Percentiles rank a stretch among this genome's conserved stretches.
These are phyloP conservation scores for Caenorhabditis brenneri DNA, from an alignment of 1,140 invertebrate genomes.

Conservation along the genomic window DNA sequence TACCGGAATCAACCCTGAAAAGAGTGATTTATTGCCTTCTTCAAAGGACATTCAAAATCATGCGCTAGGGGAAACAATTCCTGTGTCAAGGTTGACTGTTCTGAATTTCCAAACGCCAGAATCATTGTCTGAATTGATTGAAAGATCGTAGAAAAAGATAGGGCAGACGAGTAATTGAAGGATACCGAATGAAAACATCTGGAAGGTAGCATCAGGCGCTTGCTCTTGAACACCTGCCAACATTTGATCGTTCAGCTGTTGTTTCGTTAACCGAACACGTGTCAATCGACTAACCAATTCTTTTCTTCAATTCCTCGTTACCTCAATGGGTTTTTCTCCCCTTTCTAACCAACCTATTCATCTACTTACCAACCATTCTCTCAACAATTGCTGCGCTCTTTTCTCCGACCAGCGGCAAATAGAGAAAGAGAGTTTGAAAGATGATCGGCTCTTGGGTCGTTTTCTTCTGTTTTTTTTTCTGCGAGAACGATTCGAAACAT, in stretches of 20 bases:
- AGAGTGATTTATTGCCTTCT: background rate
- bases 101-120: background rate
- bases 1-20: background rate
- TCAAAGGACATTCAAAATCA: background rate
- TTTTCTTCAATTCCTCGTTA: background rate
- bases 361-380: slow-evolving; percentile 29
- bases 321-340: background rate
- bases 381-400: slow-evolving; percentile 27
- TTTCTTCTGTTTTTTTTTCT: slow-evolving; percentile 12
- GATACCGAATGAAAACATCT: background rate
- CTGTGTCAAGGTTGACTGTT: slow-evolving; percentile 6
- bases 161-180: background rate
- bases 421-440: background rate
- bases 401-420: background rate
- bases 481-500: background rate
- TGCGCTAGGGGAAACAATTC: background rate
- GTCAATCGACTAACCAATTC: background rate
- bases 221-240: slow-evolving; percentile 10
- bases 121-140: background rate
- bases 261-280: background rate
- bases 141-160: background rate
- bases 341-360: slow-evolving; percentile 11
- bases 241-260: slow-evolving; percentile 8
- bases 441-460: slow-evolving; percentile 14
- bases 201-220: background rate